These are phyloP conservation scores for Drosophila quadrilineata DNA, from an alignment of 1,140 invertebrate species.

Conservation along the genomic window DNA sequence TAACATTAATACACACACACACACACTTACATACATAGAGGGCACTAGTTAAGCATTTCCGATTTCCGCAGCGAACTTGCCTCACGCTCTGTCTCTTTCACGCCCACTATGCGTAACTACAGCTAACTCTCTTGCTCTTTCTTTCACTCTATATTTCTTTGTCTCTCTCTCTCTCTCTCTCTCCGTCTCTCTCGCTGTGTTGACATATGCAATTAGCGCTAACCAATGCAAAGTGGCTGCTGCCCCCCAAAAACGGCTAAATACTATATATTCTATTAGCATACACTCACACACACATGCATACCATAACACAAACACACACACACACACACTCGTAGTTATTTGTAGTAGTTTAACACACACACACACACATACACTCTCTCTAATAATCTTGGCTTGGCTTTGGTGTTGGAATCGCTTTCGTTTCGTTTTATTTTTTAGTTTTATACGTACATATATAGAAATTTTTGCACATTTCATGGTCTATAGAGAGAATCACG, in stretches of 20 bases:
- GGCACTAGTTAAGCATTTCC: constrained; percentile 74
- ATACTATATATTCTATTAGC: constrained; percentile 69
- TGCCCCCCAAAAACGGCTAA: constrained; percentile 46
- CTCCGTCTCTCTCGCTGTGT: constrained; percentile 49
- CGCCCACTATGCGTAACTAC: too few species aligned
- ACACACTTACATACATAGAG: background rate
- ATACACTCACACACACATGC: constrained; percentile 38
- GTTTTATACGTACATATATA: too few species aligned
- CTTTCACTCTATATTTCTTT: too few species aligned
- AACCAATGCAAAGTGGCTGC: constrained; percentile 69
- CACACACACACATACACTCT: constrained; percentile 11
- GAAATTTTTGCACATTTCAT: constrained; percentile 18
- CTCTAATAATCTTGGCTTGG: constrained; percentile 36
- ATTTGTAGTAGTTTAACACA: too few species aligned
- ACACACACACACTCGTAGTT: constrained; percentile 29
- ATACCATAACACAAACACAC: background rate
- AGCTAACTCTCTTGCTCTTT: too few species aligned
- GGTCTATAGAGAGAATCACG: constrained; percentile 44
- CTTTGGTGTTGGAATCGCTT: constrained; percentile 58
- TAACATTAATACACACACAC: too few species aligned
- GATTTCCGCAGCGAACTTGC: constrained; percentile 59
- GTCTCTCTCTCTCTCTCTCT: background rate
- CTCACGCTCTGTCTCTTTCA: too few species aligned
- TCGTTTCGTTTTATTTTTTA: constrained; percentile 18
- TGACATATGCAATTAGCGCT: constrained; percentile 78